phyloP scores from a whole-genome alignment of 2,888 invertebrate genomes.

The Pristionchus maxplancki region DNA sequence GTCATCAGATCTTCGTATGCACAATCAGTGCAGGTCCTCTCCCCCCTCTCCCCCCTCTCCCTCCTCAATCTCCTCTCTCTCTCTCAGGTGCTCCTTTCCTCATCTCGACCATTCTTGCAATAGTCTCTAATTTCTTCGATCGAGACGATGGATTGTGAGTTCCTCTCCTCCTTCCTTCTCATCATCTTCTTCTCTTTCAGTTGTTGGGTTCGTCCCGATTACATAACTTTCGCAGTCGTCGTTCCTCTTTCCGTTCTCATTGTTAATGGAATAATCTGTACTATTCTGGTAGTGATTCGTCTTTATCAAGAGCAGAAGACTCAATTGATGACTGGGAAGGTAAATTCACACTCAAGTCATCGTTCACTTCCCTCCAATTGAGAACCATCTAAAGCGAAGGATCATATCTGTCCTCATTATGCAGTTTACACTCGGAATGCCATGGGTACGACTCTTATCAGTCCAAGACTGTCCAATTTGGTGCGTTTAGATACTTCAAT shows the following conservation, averaged over 20 bases:
- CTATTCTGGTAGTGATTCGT: constrained; percentile 58
- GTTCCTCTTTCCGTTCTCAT: constrained; percentile 65
- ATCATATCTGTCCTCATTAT: constrained; percentile 63
- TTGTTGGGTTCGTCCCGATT: constrained; percentile 70
- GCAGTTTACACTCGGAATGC: constrained; percentile 68
- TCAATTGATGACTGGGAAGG: constrained; percentile 57
- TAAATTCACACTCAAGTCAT: not conserved
- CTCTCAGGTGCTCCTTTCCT: constrained; percentile 55
- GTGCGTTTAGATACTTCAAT: constrained; percentile 65
- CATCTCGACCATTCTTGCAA: constrained; percentile 56
- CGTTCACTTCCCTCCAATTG: not conserved
- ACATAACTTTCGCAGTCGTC: constrained; percentile 63
- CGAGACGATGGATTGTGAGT: constrained; percentile 62
- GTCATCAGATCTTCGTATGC: constrained; percentile 50
- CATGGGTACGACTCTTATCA: constrained; percentile 60
- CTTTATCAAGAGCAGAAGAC: constrained; percentile 54
- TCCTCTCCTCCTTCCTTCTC: not conserved
- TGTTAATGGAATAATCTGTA: constrained; percentile 64
- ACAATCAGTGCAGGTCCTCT: constrained; percentile 32
- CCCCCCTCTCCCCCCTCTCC: not conserved
- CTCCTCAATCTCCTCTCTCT: not conserved
- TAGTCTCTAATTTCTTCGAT: constrained; percentile 64
- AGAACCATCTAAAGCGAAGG: constrained; percentile 50
- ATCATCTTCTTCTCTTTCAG: constrained; percentile 51
- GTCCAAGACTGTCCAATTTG: not conserved